Evolutionary conservation across 2,888 invertebrate genomes (phyloP), one percentile per base, ranked within the genome.

Genomic region (Ectropis crepuscularia): DNA sequence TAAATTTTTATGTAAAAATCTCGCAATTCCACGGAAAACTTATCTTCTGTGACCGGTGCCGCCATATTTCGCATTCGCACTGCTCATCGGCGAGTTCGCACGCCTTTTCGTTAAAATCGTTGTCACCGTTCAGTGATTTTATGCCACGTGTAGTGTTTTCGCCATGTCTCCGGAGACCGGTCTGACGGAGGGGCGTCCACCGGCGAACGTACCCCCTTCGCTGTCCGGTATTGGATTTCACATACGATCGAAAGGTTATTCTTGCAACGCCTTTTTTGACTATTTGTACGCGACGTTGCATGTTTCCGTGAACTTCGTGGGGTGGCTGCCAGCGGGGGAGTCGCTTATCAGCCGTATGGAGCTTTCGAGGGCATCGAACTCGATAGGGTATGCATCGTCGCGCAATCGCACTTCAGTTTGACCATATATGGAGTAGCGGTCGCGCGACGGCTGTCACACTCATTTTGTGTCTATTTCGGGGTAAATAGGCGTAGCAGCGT

Each of bases 1-100:
- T 74, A 76, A 74, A 73, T 76, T 76, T 77, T 71, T 61, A 53
- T 63, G 74, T 67, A 63, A 54, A 71, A 77, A 84, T 76, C 68
- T 65, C 77, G 83, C 82, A 89, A 80, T 81, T 87, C 73, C 82
- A 88, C 76, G 73, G 74, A 71, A 84, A 81, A 74, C 74, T 61
- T 74, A 77, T 79, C 76, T 81, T 80, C 74, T 83, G 81, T 80
- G 80, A 87, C 92, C 92, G 93, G 93, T 89, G 92, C 92, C 90
- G 91, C 91, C 93, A 93, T 93, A 92, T 91, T 92, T 90, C 83
- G 91, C 90, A 89, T 92, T 90, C 83, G 91, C 91, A 89, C 88
- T 86, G 86, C 86, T 85, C 83, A 84, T 79, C 79, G 79, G 74
- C 68, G 82, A 89, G 89, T 90, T 91, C 82, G 92, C 92, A 92